Base-by-base conservation (phyloP, 2,888 invertebrate genomes). In the Andrena minutula region DNA sequence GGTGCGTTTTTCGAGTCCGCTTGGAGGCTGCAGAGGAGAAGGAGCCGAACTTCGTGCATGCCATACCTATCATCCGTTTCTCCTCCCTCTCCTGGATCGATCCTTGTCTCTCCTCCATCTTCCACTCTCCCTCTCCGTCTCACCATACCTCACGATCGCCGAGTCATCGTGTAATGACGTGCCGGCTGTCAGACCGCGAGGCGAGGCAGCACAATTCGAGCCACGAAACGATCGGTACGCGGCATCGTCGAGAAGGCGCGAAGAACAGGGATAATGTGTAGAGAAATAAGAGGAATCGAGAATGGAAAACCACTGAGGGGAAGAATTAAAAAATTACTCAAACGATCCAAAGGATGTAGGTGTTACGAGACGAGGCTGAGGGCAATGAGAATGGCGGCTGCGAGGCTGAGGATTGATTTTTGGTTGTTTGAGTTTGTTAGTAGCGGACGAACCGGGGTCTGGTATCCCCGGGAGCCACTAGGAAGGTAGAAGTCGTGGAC, bases 131-230 rank as follows among this genome's bases (percentile, higher is more conserved):
- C 53, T 79, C 79, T 63, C 56, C 71, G 41, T 66, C 84, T 68
- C 68, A 20, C 28, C 66, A 47, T 65, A 56, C 35, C 75, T 41
- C 75, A 75, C 89, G 90, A 89, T 86, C 86, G 93, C 87, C 91
- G 91, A 93, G 94, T 94, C 94, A 94, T 92, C 92, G 90, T 92
- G 93, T 94, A 94, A 94, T 94, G 93, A 93, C 91, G 93, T 90
- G 90, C 92, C 90, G 92, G 90, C 90, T 93, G 92, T 92, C 92
- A 91, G 90, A 87, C 87, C 87, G 86, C 88, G 89, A 89, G 87
- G 83, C 89, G 86, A 86, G 82, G 79, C 85, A 86, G 83, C 85
- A 84, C 89, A 84, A 89, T 89, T 86, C 87, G 89, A 87, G 79
- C 81, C 89, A 89, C 86, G 87, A 89, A 89, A 90, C 89, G 84